phyloP scores from a whole-genome alignment of 2,888 invertebrate species.

The Nemotelus pantherinus region DNA sequence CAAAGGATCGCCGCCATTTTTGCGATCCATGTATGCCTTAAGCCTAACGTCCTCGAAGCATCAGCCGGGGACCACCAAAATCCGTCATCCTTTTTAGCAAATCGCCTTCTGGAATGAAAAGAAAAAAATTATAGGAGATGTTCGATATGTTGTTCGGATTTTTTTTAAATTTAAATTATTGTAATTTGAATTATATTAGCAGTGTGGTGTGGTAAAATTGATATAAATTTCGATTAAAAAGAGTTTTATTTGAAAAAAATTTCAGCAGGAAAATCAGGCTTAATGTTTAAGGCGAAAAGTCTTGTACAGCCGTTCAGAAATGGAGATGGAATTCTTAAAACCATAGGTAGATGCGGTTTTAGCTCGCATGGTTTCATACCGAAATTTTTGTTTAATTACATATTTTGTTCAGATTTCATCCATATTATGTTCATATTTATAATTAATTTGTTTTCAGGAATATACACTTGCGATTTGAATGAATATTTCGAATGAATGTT shows the following conservation, averaged over 20 bases:
- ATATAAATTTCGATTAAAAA: neutral
- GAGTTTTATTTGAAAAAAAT: neutral
- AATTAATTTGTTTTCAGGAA: too few relatives aligned
- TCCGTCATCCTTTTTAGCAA: conserved; percentile 68
- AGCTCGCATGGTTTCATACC: too few relatives aligned
- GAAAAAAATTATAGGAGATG: conserved; percentile 40
- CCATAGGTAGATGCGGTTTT: too few relatives aligned
- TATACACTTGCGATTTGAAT: too few relatives aligned
- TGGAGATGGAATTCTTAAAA: too few relatives aligned
- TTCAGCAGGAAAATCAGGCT: too few relatives aligned
- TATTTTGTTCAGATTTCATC: too few relatives aligned
- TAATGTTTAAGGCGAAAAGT: too few relatives aligned
- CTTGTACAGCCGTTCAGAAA: too few relatives aligned
- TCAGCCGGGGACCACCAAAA: conserved; percentile 72
- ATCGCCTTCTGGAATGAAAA: conserved; percentile 69
- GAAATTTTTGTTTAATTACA: too few relatives aligned
- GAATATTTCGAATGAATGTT: too few relatives aligned
- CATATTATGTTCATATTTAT: too few relatives aligned
- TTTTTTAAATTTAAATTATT: neutral
- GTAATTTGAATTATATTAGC: neutral
- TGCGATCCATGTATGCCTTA: conserved; percentile 73
- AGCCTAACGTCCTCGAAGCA: conserved; percentile 66
- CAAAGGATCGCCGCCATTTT: conserved; percentile 78
- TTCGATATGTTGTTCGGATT: neutral
- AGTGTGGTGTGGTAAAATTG: neutral